Base-by-base conservation (phyloP, 2,888 invertebrate genomes). In the Pseudeuparius sepicola region DNA sequence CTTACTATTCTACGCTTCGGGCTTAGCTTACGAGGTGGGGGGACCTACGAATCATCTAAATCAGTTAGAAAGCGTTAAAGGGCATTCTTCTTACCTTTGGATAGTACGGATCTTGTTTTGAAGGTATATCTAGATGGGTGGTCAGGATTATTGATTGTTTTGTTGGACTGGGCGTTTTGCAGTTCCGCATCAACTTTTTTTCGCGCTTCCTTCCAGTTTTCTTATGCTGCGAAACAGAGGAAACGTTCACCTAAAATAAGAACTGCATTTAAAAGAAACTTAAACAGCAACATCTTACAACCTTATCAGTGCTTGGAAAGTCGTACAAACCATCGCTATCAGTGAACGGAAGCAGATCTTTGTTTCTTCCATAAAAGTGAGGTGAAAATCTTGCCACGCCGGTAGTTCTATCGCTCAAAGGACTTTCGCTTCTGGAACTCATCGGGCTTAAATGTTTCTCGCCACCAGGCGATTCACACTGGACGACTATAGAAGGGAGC, bases 251-350 rank as follows among this genome's bases (percentile, higher is more conserved):
- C n/a, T n/a, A n/a, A 43, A 13, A 28, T 15, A 7, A 25, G 7
- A n/a, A 20, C n/a, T 20, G 6, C 7, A 7, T 7, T 6, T 7
- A 10, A 10, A 10, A 10, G 6, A 10, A 5, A 25, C 6, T 7
- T 12, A 25, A 25, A 25, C n/a, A n/a, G n/a, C n/a, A n/a, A n/a
- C n/a, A n/a, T n/a, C n/a, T n/a, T n/a, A n/a, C n/a, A 2, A 68
- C 68, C 48, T 67, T 73, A 55, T 83, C 83, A 4, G 81, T 79
- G 56, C 81, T 82, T 3, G 82, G 80, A 53, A 80, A 82, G 57
- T 85, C 83, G 55, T 83, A 83, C 13, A 83, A 61, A 3, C 82
- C 83, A 56, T 84, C 84, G 1, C 83, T 83, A 59, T 84, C 84
- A 9, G 83, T 82, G 51, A 80, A 78, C 10, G 80, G 79, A 39